phyloP scores from a whole-genome alignment of 2,797 vertebrate genomes.

The Lacerta viridis region DNA sequence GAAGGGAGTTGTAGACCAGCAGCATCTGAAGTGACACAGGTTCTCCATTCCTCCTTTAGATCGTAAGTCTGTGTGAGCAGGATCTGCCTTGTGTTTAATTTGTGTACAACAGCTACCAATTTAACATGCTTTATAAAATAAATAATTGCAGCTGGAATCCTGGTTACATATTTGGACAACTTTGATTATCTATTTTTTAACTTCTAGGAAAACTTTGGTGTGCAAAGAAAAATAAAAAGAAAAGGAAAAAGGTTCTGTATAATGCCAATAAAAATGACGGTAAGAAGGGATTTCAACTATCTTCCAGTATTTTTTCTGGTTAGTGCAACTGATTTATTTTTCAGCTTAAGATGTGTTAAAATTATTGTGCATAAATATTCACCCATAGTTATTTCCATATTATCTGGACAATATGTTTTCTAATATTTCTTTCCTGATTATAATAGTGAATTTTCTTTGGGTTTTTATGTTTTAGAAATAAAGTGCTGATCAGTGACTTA shows the following conservation, averaged over 20 bases:
- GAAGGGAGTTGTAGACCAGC: too few species aligned
- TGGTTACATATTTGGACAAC: slow-evolving; percentile 40
- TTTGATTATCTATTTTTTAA: slow-evolving; percentile 59
- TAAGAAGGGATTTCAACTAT: slow-evolving; percentile 71
- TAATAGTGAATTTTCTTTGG: too few species aligned
- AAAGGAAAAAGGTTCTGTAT: slow-evolving; percentile 94
- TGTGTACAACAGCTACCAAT: not conserved
- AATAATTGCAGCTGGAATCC: not conserved
- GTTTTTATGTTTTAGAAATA: too few species aligned
- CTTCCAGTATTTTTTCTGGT: not conserved
- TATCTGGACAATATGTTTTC: too few species aligned
- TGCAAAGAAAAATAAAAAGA: slow-evolving; percentile 99
- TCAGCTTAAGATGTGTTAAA: too few species aligned
- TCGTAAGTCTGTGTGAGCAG: not conserved
- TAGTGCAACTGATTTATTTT: too few species aligned
- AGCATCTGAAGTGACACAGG: too few species aligned
- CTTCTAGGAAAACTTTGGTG: slow-evolving; percentile 95
- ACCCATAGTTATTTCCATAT: too few species aligned
- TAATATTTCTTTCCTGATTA: too few species aligned
- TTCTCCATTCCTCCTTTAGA: not conserved
- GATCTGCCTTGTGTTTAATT: not conserved
- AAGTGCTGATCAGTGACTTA: too few species aligned
- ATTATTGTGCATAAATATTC: too few species aligned
- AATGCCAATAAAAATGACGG: slow-evolving; percentile 95
- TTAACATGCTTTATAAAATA: not conserved